Evolutionary conservation across 2,888 invertebrate species (phyloP).

Genomic region (Sinodicranocentrus sp.): DNA sequence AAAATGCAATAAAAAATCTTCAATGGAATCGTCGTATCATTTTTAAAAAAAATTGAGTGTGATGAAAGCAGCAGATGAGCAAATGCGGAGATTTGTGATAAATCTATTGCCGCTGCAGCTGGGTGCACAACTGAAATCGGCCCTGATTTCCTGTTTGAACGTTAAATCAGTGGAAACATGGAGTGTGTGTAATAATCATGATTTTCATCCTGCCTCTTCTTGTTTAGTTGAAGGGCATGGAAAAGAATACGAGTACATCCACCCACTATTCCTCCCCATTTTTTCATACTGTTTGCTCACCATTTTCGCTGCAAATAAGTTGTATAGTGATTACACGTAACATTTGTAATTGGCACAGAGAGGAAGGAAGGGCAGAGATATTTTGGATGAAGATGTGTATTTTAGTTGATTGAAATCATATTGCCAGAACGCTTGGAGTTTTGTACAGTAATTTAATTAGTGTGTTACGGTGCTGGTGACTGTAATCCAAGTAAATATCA

Average conservation of each 20-base stretch:
- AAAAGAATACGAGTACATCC: not conserved
- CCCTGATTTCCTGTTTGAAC: constrained; percentile 4
- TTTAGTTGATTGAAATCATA: not conserved
- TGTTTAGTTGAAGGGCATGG: constrained; percentile 16
- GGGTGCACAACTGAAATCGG: not conserved
- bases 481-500: too few species aligned
- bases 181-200: not conserved
- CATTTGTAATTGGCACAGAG: not conserved
- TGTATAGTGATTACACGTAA: not conserved
- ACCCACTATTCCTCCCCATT: not conserved
- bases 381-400: not conserved
- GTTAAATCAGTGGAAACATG: not conserved
- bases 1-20: constrained; percentile 34
- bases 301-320: not conserved
- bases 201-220: not conserved
- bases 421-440: too few species aligned
- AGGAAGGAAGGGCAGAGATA: not conserved
- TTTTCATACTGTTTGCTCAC: not conserved
- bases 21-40: constrained; percentile 11
- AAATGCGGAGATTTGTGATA: not conserved
- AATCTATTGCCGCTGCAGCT: not conserved
- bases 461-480: too few species aligned
- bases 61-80: not conserved
- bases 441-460: too few species aligned
- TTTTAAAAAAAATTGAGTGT: not conserved